Evolutionary conservation across 2,113 vertebrate genomes (phyloP), one percentile per base, ranked within the genome.

Genomic region (Poicephalus meyeri): DNA sequence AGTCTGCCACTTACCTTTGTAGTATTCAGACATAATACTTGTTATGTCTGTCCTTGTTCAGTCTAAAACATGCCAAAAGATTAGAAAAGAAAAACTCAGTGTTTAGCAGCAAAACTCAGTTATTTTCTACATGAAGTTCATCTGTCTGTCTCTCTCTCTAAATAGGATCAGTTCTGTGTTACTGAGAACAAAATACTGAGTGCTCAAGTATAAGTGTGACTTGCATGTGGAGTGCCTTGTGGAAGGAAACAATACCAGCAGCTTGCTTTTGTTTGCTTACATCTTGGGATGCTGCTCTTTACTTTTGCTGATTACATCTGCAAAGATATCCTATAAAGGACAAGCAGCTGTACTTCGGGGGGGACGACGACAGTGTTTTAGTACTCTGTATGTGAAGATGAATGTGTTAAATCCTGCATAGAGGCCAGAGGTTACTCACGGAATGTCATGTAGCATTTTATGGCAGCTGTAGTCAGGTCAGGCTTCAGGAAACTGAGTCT

Each of bases 201-300:
- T 37, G 50, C 21, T 91, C 18, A 52, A 53, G 55, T 85, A 5
- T 42, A 78, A 89, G 26, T 0, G 0, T 95, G 92, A 41, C n/a
- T 94, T 66, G 85, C 35, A 87, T 89, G 72, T 93, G 74, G 66
- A 76, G 76, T 93, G 87, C 56, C n/a, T 89, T 91, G 53, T 91
- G 79, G 71, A 94, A 80, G n/a, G 78, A 88, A 85, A 50, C 49
- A 31, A 33, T 77, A 35, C 53, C 71, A 95, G 58, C 66, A 94
- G 63, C 70, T 94, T 86, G 46, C 56, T 89, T 71, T 74, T 78
- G 21, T 80, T 84, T 77, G 26, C 68, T 79, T 79, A n/a, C 41
- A 37, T 86, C 37, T 88, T 37, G 50, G 35, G 58, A 63, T 83
- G 19, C 49, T 65, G 23, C 49, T 66, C 13, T 47, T 61, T 70